A percentile compares a stretch with the other conserved stretches of the same genome.
phyloP scores from a whole-genome alignment of 2,113 vertebrate species.

The Brachypodius melanocephalos region DNA sequence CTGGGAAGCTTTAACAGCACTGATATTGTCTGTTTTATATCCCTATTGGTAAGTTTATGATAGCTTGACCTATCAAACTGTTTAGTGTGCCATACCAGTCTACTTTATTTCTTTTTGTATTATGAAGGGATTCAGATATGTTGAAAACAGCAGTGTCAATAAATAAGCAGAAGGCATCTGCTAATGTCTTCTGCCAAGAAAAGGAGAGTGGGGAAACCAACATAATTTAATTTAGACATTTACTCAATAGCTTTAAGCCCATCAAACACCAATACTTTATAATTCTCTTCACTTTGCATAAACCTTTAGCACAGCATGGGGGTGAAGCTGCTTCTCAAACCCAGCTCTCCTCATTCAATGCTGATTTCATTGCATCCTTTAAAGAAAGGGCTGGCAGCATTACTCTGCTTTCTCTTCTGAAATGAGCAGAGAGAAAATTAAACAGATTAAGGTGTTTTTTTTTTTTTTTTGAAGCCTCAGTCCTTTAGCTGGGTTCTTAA shows the following conservation, averaged over 20 bases:
- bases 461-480: not conserved
- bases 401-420: not conserved
- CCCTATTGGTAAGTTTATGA: not conserved
- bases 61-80: not conserved
- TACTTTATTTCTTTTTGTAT: not conserved
- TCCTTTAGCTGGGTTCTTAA: not conserved
- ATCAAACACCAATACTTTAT: not conserved
- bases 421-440: not conserved
- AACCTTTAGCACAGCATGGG: not conserved
- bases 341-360: not conserved
- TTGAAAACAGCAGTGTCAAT: not conserved
- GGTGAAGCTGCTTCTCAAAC: not conserved
- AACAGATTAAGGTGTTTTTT: not conserved
- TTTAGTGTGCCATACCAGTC: not conserved
- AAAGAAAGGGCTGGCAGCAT: not conserved
- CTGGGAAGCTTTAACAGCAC: not conserved
- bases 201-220: not conserved
- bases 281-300: not conserved
- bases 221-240: not conserved
- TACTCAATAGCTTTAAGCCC: not conserved
- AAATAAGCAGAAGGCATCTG: not conserved
- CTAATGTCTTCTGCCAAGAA: slow-evolving; percentile 2
- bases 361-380: not conserved
- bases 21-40: slow-evolving; percentile 5
- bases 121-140: not conserved